phyloP scores from a whole-genome alignment of 2,113 vertebrate genomes.

The Petaurus breviceps region DNA sequence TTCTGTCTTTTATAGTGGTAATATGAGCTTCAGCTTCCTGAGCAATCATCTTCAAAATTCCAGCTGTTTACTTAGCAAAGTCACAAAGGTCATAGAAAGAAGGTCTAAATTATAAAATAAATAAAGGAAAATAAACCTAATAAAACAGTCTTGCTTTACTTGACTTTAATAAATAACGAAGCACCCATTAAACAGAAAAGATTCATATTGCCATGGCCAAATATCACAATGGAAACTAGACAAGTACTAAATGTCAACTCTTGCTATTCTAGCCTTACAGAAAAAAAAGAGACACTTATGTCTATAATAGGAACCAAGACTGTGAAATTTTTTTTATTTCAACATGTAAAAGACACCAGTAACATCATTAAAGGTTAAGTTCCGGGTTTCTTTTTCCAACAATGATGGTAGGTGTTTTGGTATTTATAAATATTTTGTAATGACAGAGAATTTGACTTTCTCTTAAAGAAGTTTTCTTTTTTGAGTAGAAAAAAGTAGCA shows the following conservation, averaged over 20 bases:
- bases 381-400: background rate
- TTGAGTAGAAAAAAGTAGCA: background rate
- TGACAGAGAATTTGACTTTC: background rate
- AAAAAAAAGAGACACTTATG: background rate
- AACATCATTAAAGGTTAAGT: background rate
- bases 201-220: background rate
- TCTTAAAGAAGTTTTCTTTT: background rate
- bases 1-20: background rate
- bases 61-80: background rate
- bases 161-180: background rate
- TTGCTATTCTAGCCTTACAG: background rate
- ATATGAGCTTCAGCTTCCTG: background rate
- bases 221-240: background rate
- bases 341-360: background rate
- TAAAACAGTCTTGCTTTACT: background rate
- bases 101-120: background rate
- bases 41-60: background rate
- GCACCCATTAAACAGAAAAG: background rate
- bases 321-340: background rate
- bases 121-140: background rate
- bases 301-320: constrained; percentile 13
- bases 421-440: background rate
- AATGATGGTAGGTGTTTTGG: background rate
- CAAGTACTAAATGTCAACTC: background rate
- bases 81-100: background rate